These are phyloP conservation scores for Anthopleura sola DNA, from an alignment of 64 coral and sea anemone genomes.

Conservation along the genomic window DNA sequence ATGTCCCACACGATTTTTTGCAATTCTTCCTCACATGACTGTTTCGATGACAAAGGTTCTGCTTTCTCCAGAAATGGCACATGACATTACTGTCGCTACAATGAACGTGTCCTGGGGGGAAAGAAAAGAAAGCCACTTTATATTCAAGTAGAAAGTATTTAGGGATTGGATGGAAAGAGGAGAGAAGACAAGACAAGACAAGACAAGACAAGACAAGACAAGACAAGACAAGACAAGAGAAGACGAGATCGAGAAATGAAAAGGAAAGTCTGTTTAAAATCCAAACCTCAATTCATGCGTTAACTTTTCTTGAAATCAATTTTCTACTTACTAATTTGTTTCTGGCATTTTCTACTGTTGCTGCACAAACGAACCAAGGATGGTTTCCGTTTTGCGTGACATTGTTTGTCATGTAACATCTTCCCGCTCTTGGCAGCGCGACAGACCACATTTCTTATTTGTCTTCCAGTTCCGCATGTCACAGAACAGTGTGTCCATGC, in stretches of 20 bases:
- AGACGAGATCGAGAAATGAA: too few species aligned
- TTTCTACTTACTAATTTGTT: not conserved
- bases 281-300: too few species aligned
- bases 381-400: not conserved
- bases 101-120: not conserved
- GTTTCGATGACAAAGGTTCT: not conserved
- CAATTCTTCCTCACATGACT: not conserved
- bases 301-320: too few species aligned
- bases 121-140: not conserved
- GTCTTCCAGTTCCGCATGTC: slow-evolving; percentile 32
- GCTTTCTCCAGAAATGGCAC: slow-evolving; percentile 30
- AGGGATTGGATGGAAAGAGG: not conserved
- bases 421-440: not conserved
- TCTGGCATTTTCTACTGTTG: not conserved
- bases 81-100: slow-evolving; percentile 35
- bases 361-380: slow-evolving; percentile 1
- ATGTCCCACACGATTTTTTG: not conserved
- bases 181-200: too few species aligned
- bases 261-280: too few species aligned
- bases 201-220: too few species aligned
- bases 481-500: slow-evolving; percentile 29
- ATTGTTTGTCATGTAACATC: not conserved
- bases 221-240: too few species aligned
- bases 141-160: not conserved
- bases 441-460: slow-evolving; percentile 26